Evolutionary conservation across 1,140 invertebrate genomes (phyloP).

Genomic region (Drosophila erecta): DNA sequence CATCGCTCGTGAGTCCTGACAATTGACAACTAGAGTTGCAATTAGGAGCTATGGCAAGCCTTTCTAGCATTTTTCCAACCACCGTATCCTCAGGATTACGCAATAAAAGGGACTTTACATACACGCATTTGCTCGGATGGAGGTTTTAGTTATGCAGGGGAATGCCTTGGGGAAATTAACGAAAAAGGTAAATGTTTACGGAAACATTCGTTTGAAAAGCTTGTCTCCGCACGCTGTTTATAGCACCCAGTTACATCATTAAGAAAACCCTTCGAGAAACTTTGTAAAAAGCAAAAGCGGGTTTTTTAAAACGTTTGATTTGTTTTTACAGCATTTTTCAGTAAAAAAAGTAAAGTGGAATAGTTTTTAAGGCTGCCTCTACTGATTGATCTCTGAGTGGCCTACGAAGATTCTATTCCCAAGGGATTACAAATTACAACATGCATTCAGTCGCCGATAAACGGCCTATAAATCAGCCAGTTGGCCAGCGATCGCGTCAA

Average conservation of each 20-base stretch:
- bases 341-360: no score
- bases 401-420: not conserved
- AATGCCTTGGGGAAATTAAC: slow-evolving; percentile 75
- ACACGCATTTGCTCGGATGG: slow-evolving; percentile 44
- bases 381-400: not conserved
- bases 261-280: slow-evolving; percentile 6
- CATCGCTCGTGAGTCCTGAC: slow-evolving; percentile 8
- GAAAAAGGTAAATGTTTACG: slow-evolving; percentile 62
- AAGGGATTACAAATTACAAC: slow-evolving; percentile 49
- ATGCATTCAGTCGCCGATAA: slow-evolving; percentile 52
- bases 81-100: slow-evolving; percentile 16
- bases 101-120: slow-evolving; percentile 19
- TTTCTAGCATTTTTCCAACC: slow-evolving; percentile 1
- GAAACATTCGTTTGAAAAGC: slow-evolving; percentile 47
- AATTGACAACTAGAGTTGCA: slow-evolving; percentile 48
- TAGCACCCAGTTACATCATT: slow-evolving; percentile 36
- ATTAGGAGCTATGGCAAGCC: slow-evolving; percentile 32
- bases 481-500: slow-evolving; percentile 71
- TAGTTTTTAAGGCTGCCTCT: not conserved
- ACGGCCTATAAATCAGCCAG: slow-evolving; percentile 71
- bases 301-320: not conserved
- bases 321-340: no score
- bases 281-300: not conserved
- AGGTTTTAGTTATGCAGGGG: slow-evolving; percentile 68
- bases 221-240: slow-evolving; percentile 42